Conservation (phyloP, 2,888 invertebrate species). For the Nineta flava region DNA sequence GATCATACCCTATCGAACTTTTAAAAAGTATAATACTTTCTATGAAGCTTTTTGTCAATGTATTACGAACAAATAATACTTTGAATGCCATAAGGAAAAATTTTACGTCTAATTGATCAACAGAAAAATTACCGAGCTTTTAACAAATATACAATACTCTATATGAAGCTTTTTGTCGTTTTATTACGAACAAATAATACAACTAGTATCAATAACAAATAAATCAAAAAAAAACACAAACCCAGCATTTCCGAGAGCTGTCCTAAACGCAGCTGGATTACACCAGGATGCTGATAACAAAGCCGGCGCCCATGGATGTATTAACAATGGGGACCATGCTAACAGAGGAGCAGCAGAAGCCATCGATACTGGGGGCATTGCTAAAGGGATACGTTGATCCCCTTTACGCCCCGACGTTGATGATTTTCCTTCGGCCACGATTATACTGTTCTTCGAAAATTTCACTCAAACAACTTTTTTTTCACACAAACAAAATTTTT, state of each 20-base stretch:
- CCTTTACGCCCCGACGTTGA: slow-evolving; percentile 15
- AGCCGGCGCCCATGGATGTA: slow-evolving; percentile 62
- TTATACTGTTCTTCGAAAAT: not conserved
- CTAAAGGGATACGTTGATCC: slow-evolving; percentile 5
- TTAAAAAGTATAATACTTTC: too few species aligned
- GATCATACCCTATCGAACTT: too few species aligned
- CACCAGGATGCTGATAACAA: slow-evolving; percentile 48
- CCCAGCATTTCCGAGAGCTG: slow-evolving; percentile 32
- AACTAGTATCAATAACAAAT: too few species aligned
- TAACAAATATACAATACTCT: too few species aligned
- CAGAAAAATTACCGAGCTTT: too few species aligned
- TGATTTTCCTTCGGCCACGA: slow-evolving; percentile 9
- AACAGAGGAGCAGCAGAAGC: slow-evolving; percentile 39
- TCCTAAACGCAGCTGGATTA: slow-evolving; percentile 47
- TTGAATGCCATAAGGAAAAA: too few species aligned
- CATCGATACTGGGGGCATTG: slow-evolving; percentile 13
- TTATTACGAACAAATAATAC: too few species aligned
- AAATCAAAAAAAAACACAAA: not conserved
- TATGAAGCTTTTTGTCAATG: too few species aligned
- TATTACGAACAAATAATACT: too few species aligned
- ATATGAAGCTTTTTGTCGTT: too few species aligned
- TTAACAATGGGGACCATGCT: slow-evolving; percentile 58
- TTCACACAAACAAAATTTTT: not conserved
- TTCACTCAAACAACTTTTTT: not conserved
- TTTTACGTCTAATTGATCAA: too few species aligned